Conservation (phyloP, 2,113 vertebrate genomes). For the Naja naja region DNA sequence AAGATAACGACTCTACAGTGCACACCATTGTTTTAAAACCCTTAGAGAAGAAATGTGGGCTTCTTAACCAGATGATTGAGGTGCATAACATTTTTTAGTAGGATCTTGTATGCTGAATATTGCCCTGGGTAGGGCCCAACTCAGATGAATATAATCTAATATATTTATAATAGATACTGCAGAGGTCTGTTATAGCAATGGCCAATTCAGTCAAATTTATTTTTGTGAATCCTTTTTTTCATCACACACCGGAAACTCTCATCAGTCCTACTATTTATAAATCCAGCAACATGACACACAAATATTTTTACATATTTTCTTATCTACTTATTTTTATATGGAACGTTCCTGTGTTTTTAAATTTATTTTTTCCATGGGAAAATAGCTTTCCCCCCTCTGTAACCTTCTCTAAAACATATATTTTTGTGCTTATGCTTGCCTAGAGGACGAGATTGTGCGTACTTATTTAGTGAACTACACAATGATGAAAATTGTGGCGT, state of each 20-base stretch:
- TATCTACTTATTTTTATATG: neutral
- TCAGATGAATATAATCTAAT: neutral
- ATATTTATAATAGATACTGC: neutral
- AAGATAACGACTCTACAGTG: neutral
- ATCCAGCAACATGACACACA: neutral
- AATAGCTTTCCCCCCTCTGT: neutral
- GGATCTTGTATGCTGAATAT: neutral
- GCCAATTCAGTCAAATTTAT: neutral
- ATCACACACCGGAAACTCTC: neutral
- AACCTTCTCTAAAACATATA: neutral
- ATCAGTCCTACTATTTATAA: neutral
- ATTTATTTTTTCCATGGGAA: neutral
- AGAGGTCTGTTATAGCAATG: neutral
- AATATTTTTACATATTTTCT: neutral
- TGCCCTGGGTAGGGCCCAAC: neutral
- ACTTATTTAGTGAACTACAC: neutral
- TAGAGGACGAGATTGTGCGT: neutral
- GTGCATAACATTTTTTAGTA: neutral
- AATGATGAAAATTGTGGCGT: neutral
- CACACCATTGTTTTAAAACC: neutral
- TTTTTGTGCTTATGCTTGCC: neutral
- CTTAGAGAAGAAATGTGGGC: neutral
- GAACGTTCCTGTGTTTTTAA: neutral
- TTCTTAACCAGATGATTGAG: slow-evolving; percentile 1
- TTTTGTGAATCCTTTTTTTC: neutral